Conservation (phyloP, 2,888 invertebrate genomes). For the Adela reaumurella region DNA sequence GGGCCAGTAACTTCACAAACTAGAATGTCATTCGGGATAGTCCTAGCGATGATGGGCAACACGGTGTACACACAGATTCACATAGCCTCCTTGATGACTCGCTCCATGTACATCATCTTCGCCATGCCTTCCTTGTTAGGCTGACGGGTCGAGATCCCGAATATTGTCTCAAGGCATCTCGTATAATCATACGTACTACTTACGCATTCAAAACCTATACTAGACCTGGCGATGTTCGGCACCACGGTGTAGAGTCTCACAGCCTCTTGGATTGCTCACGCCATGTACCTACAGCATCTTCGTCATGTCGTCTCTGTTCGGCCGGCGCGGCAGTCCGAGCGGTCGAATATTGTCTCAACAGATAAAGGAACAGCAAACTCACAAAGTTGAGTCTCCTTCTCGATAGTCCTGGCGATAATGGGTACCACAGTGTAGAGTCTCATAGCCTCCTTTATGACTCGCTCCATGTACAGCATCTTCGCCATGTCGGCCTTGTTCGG, state of each 20-base stretch:
- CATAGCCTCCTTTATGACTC: constrained; percentile 59
- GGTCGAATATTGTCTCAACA: too few species aligned
- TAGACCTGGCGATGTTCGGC: constrained; percentile 41
- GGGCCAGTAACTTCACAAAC: too few species aligned
- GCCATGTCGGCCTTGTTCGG: constrained; percentile 44
- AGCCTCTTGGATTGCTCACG: too few species aligned
- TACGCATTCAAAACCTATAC: too few species aligned
- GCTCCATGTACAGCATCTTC: constrained; percentile 52
- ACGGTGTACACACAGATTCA: constrained; percentile 57
- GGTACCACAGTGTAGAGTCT: constrained; percentile 57
- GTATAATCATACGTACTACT: too few species aligned
- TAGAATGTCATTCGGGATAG: too few species aligned
- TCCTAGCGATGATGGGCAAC: constrained; percentile 49
- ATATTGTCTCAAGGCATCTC: constrained; percentile 47
- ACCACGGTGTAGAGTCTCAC: constrained; percentile 58
- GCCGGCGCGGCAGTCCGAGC: too few species aligned
- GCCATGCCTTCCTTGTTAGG: constrained; percentile 44
- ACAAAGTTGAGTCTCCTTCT: constrained; percentile 49
- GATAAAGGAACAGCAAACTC: constrained; percentile 17
- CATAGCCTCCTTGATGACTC: constrained; percentile 59
- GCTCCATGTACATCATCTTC: constrained; percentile 52
- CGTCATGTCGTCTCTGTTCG: too few species aligned
- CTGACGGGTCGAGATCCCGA: constrained; percentile 33
- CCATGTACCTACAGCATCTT: too few species aligned
- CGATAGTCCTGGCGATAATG: constrained; percentile 43